Evolutionary conservation across 1,140 invertebrate genomes (phyloP), one percentile per base, ranked within the genome.

Genomic region (Drosophila jambulina): DNA sequence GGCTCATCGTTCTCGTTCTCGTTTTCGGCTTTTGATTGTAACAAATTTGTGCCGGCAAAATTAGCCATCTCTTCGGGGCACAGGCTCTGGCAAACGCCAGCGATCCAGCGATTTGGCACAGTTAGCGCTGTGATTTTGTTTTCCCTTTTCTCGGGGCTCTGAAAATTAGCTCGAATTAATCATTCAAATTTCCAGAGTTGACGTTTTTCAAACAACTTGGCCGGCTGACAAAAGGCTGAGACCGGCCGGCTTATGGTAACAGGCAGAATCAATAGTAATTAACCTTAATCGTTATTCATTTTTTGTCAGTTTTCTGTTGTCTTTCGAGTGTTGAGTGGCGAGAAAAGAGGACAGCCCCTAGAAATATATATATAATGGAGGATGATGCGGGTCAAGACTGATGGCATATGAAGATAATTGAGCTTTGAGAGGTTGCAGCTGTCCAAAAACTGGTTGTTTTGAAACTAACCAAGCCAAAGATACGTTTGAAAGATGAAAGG

Each of bases 221-320:
- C 80, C 45, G 54, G 63, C 82, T 85, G 82, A 80, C 82, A 80
- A 74, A 53, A 46, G 45, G 21, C 65, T 74, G 43, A 67, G 60
- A 36, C 43, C 29, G 43, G 36, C 48, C 63, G 67, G 54, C 70
- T 74, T 36, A 60, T 61, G 54, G 70, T 82, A 61, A 65, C 78
- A 70, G 54, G 42, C 76, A 87, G 86, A 88, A 90, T 88, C 84
- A 88, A 88, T 88, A 88, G 84, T 88, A 88, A 88, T 88, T 88
- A 88, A 84, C 84, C 84, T 69, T 90, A 88, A 84, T 88, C 84
- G 85, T 78, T 78, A 70, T 68, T 60, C 61, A 78, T 48, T 78
- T 78, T 69, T 68, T 43, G 68, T 61, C 56, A 53, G 46, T 42
- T 61, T 29, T 71, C 36, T 74, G 54, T 60, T 74, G 62, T 62